Evolutionary conservation across 2,113 vertebrate species (phyloP).

Genomic region (Phylloscopus trochilus): DNA sequence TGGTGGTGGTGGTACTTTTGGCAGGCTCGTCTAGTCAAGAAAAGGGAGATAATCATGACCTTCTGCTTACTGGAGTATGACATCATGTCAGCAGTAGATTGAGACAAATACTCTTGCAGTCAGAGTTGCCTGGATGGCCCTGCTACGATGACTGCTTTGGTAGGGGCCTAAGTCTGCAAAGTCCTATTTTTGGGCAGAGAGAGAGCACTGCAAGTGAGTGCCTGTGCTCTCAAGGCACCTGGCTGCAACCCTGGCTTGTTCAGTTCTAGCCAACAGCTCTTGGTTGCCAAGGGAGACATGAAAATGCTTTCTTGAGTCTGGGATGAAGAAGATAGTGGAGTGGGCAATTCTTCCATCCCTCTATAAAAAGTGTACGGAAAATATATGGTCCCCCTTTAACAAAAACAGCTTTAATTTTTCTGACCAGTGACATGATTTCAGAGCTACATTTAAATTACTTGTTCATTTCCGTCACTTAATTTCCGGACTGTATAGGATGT

Average conservation of each 20-base stretch:
- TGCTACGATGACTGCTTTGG: neutral
- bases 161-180: neutral
- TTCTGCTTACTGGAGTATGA: neutral
- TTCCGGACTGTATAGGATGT: neutral
- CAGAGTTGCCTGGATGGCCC: neutral
- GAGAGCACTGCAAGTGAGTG: neutral
- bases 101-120: neutral
- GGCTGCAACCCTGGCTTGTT: neutral
- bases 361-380: neutral
- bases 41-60: neutral
- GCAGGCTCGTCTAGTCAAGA: neutral
- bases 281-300: neutral
- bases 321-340: neutral
- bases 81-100: neutral
- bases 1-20: neutral
- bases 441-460: neutral
- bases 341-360: fast-evolving
- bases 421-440: neutral
- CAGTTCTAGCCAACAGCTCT: neutral
- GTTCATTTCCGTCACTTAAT: neutral
- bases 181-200: neutral
- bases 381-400: neutral
- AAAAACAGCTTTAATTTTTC: neutral
- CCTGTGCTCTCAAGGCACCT: neutral
- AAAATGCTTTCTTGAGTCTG: neutral